Percentiles rank a stretch among this genome's conserved stretches.
These are phyloP conservation scores for Anguilla obscura DNA, from an alignment of 2,797 vertebrate species.

Conservation along the genomic window DNA sequence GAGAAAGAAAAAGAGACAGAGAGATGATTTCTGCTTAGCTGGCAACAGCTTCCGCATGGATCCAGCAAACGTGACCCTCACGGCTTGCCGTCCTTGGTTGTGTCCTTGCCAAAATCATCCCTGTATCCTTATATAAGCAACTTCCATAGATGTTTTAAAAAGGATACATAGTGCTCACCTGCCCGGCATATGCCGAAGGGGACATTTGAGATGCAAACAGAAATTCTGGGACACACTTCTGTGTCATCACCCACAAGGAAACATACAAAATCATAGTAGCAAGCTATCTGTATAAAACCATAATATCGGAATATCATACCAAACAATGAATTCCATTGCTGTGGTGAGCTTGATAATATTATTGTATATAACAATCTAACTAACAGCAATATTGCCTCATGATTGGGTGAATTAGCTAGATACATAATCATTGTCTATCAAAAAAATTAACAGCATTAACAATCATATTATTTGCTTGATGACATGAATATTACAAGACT, in stretches of 20 bases:
- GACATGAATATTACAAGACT: not conserved
- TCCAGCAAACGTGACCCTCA: constrained; percentile 7
- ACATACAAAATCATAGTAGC: not conserved
- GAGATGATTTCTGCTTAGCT: constrained; percentile 15
- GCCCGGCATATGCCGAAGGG: not conserved
- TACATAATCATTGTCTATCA: not conserved
- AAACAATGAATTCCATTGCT: not conserved
- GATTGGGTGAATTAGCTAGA: not conserved
- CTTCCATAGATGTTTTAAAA: not conserved
- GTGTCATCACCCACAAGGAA: not conserved
- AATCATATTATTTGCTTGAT: not conserved
- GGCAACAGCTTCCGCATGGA: not conserved
- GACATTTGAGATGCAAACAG: not conserved
- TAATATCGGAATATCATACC: no score
- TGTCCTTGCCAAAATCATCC: not conserved
- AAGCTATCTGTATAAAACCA: not conserved
- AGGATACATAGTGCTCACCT: not conserved
- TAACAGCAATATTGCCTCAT: not conserved
- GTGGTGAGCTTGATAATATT: not conserved
- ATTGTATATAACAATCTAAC: not conserved
- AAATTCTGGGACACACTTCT: not conserved
- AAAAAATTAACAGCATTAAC: not conserved
- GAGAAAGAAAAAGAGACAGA: not conserved
- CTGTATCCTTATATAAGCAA: not conserved
- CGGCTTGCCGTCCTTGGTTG: not conserved